Conservation (phyloP, 2,888 invertebrate genomes). For the Lapara coniferarum region DNA sequence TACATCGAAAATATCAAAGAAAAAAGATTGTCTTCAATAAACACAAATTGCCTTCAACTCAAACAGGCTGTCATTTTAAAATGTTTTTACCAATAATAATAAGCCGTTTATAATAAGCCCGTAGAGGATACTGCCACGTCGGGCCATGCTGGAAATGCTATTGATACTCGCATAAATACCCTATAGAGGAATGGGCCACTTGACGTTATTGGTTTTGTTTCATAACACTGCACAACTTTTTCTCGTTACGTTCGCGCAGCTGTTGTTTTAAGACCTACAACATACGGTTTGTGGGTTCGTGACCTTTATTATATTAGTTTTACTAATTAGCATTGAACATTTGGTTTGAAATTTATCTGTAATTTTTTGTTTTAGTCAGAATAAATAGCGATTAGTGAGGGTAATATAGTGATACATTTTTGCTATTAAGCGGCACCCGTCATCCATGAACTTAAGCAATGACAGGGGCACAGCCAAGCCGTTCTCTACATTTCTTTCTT, state of each 20-base stretch:
- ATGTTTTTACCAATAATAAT: slow-evolving; percentile 24
- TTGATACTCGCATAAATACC: background rate
- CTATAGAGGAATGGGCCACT: background rate
- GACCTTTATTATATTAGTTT: background rate
- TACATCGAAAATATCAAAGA: too few relatives aligned
- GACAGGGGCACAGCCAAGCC: too few relatives aligned
- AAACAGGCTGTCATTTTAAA: background rate
- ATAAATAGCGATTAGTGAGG: too few relatives aligned
- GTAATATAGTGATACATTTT: too few relatives aligned
- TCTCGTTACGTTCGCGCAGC: background rate
- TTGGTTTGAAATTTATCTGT: too few relatives aligned
- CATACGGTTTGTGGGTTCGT: background rate
- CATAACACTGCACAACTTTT: background rate
- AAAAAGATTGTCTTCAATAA: too few relatives aligned
- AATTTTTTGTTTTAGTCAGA: too few relatives aligned
- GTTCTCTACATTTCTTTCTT: too few relatives aligned
- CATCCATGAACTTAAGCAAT: too few relatives aligned
- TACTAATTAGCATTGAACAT: too few relatives aligned
- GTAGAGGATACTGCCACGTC: slow-evolving; percentile 2
- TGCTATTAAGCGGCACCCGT: too few relatives aligned
- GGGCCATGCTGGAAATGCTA: slow-evolving; percentile 4
- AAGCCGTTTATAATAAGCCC: slow-evolving; percentile 29
- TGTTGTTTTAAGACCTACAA: background rate
- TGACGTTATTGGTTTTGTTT: slow-evolving; percentile 5
- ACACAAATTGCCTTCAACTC: too few relatives aligned